A percentile compares a stretch with the other conserved stretches of the same genome.
phyloP scores from a whole-genome alignment of 2,888 invertebrate species.

The Thymelicus sylvestris region DNA sequence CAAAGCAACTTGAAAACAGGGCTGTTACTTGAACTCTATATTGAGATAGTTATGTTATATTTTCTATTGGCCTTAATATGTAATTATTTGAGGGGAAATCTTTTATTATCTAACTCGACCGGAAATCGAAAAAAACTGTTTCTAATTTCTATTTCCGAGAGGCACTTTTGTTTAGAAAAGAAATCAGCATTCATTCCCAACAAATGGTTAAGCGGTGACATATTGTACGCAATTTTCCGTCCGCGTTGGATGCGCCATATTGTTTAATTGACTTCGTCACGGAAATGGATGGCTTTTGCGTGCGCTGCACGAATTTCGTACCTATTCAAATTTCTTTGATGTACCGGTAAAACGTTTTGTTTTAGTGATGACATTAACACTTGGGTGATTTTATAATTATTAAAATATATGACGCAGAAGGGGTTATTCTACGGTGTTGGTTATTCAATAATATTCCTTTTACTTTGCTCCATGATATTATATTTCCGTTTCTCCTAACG shows the following conservation, averaged over 20 bases:
- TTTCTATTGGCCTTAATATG: too few relatives aligned
- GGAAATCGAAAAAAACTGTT: background rate
- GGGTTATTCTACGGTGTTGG: too few relatives aligned
- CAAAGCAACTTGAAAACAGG: too few relatives aligned
- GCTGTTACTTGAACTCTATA: too few relatives aligned
- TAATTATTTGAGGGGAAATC: too few relatives aligned
- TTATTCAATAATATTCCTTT: too few relatives aligned
- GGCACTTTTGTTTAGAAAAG: slow-evolving; percentile 1
- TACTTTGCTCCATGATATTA: too few relatives aligned
- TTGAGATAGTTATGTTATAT: too few relatives aligned
- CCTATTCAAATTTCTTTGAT: slow-evolving; percentile 9
- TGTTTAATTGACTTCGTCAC: slow-evolving; percentile 55
- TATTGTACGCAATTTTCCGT: slow-evolving; percentile 9
- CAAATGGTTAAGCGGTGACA: slow-evolving; percentile 16
- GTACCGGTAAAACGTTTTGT: background rate
- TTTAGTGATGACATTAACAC: slow-evolving; percentile 1
- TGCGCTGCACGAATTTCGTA: slow-evolving; percentile 18
- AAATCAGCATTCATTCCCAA: slow-evolving; percentile 5
- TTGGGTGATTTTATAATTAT: background rate
- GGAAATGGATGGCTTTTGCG: slow-evolving; percentile 48
- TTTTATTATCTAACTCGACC: too few relatives aligned
- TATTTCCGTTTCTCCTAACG: too few relatives aligned
- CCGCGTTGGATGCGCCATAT: slow-evolving; percentile 45
- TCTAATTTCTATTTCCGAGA: background rate
- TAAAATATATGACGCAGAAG: too few relatives aligned